Base-by-base conservation (phyloP, 2,113 vertebrate species). In the Melospiza georgiana region DNA sequence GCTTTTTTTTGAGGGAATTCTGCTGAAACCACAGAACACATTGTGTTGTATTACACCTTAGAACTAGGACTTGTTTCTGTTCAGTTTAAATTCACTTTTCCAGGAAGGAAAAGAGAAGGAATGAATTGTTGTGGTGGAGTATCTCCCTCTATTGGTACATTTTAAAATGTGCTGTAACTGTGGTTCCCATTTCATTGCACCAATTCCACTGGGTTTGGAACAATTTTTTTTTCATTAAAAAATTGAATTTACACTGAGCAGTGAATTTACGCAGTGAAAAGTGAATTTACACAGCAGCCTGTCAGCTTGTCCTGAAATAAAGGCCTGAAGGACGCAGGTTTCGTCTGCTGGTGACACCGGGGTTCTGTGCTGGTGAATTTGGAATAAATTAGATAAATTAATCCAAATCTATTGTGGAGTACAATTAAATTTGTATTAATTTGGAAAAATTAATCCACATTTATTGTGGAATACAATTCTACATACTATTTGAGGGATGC, bases 121-220 rank as follows among this genome's bases (percentile, higher is more conserved):
- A 17, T 17, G 15, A 24, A 24, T 59, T 17, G 15, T 11, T 25
- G 10, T 59, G n/a, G n/a, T 35, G 58, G 58, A 59, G n/a, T 3
- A 37, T 59, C 58, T 37, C 58, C 58, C 58, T 37, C 58, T 59
- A 11, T 17, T 25, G 58, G 58, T 59, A 25, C n/a, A 59, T 17
- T 59, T 59, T 37, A 8, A 75, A 83, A 21, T 5, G 19, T 5
- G 2, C 0, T 2, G 6, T 9, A n/a, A 11, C 6, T 2, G 2
- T 2, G 1, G 5, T 19, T 55, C 19, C 48, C 30, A 3, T 23
- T 28, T 15, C 27, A 23, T 6, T 3, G 3, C 49, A 8, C 20
- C 25, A 4, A 0, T 35, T 62, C 15, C n/a, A 4, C 52, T 12
- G 67, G 0, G 49, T n/a, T 31, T 0, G 4, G 30, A n/a, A 2